Evolutionary conservation across 2,888 invertebrate species (phyloP).

Genomic region (Liopterus haemorrhoidalis): DNA sequence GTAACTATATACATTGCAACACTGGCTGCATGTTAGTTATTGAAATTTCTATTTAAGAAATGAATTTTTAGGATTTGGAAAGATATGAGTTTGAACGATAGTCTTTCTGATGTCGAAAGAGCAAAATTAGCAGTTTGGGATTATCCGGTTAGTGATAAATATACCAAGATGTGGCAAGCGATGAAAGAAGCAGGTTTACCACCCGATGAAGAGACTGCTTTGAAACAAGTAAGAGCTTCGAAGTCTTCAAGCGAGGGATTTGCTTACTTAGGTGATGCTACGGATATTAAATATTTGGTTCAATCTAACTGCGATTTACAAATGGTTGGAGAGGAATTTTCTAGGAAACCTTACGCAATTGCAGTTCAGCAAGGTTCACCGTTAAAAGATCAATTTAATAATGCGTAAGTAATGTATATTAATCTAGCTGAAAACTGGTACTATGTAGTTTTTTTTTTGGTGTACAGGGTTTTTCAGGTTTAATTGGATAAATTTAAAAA

Average conservation of each 20-base stretch:
- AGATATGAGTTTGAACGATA: slow-evolving; percentile 94
- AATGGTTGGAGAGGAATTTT: slow-evolving; percentile 94
- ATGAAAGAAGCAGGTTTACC: slow-evolving; percentile 84
- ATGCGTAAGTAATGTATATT: slow-evolving; percentile 74
- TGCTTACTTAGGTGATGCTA: slow-evolving; percentile 79
- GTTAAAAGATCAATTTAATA: slow-evolving; percentile 88
- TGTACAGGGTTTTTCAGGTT: slow-evolving; percentile 4
- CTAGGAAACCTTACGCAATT: slow-evolving; percentile 93
- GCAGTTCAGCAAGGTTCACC: slow-evolving; percentile 96
- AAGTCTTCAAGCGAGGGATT: slow-evolving; percentile 75
- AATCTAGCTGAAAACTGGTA: too few species aligned
- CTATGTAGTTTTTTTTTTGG: too few species aligned
- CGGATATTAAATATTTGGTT: slow-evolving; percentile 71
- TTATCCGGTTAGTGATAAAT: slow-evolving; percentile 96
- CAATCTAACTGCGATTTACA: slow-evolving; percentile 83
- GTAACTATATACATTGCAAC: too few species aligned
- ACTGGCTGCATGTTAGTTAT: too few species aligned
- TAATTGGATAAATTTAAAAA: neutral
- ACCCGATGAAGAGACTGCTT: slow-evolving; percentile 68
- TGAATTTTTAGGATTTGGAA: slow-evolving; percentile 79
- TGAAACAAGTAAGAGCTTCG: slow-evolving; percentile 63
- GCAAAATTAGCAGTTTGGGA: slow-evolving; percentile 97
- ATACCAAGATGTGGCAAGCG: slow-evolving; percentile 97
- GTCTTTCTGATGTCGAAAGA: slow-evolving; percentile 79
- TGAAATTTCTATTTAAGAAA: neutral